These are phyloP conservation scores for Misgurnus mizolepis DNA, from an alignment of 2,113 vertebrate species.

Conservation along the genomic window DNA sequence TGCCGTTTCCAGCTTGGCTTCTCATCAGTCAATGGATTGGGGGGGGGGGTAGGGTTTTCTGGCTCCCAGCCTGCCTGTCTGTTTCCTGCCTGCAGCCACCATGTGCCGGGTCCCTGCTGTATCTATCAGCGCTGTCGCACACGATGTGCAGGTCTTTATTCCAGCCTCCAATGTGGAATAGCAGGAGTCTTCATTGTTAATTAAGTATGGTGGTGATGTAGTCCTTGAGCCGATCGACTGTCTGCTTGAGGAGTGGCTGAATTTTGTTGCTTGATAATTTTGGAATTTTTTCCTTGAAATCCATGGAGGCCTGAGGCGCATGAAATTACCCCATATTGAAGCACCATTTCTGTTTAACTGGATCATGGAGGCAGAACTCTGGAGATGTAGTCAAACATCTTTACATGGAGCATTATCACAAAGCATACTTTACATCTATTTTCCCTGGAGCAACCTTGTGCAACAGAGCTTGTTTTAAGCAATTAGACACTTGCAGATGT, in stretches of 20 bases:
- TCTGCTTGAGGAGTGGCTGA: background rate
- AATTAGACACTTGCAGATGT: conserved; percentile 6
- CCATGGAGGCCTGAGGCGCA: background rate
- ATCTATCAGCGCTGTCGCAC: conserved; percentile 14
- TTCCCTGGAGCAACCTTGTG: background rate
- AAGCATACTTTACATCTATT: conserved; percentile 17
- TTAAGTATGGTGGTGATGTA: conserved; percentile 28
- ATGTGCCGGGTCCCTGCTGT: conserved; percentile 2
- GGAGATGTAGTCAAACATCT: conserved; percentile 2
- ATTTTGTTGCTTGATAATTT: background rate
- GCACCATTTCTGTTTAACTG: background rate
- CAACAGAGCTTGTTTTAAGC: conserved; percentile 18
- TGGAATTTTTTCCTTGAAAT: background rate
- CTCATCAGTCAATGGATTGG: conserved; percentile 1
- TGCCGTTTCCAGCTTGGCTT: conserved; percentile 21
- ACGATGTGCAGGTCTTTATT: conserved; percentile 39
- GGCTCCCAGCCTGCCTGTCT: background rate
- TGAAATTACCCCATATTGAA: background rate
- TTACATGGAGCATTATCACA: background rate
- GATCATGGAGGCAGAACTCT: background rate
- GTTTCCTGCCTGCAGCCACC: conserved; percentile 1
- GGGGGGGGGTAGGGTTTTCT: background rate
- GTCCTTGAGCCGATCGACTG: background rate
- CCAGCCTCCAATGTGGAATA: background rate
- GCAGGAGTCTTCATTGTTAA: conserved; percentile 39